Evolutionary conservation across 2,888 invertebrate species (phyloP).

Genomic region (Chydorus sphaericus): DNA sequence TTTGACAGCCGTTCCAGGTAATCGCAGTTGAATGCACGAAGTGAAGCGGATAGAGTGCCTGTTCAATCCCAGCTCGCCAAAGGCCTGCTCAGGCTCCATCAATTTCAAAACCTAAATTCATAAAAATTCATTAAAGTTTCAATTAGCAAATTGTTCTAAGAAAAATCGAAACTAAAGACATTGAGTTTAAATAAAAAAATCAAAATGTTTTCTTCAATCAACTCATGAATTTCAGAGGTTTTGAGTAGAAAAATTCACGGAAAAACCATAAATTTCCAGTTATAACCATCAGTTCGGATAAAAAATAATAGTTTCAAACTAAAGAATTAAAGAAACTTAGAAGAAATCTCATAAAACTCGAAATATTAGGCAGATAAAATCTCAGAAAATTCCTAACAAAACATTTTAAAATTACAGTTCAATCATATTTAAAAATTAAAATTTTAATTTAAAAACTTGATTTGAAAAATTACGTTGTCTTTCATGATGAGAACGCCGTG

Average conservation of each 20-base stretch:
- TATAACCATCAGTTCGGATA: too few species aligned
- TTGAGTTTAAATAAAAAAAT: too few species aligned
- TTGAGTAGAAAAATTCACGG: neutral
- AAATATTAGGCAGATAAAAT: too few species aligned
- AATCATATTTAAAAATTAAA: neutral
- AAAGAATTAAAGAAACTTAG: neutral
- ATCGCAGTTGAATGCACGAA: slow-evolving; percentile 68
- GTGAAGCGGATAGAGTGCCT: slow-evolving; percentile 63
- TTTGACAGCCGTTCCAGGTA: slow-evolving; percentile 57
- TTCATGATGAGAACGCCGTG: slow-evolving; percentile 83
- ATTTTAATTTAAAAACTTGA: neutral
- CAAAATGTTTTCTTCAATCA: too few species aligned
- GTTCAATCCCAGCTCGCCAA: slow-evolving; percentile 64
- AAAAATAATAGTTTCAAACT: neutral
- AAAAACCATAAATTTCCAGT: neutral
- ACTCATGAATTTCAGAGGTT: too few species aligned
- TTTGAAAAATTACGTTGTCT: slow-evolving; percentile 42
- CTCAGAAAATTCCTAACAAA: too few species aligned
- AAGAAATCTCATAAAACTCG: neutral
- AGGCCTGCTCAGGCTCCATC: slow-evolving; percentile 76
- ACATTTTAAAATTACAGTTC: neutral
- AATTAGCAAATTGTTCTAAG: neutral
- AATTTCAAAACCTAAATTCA: slow-evolving; percentile 48
- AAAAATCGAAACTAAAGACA: too few species aligned
- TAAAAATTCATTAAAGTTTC: neutral